Conservation (phyloP, 64 coral and sea anemone species). For the Platygyra sinensis region DNA sequence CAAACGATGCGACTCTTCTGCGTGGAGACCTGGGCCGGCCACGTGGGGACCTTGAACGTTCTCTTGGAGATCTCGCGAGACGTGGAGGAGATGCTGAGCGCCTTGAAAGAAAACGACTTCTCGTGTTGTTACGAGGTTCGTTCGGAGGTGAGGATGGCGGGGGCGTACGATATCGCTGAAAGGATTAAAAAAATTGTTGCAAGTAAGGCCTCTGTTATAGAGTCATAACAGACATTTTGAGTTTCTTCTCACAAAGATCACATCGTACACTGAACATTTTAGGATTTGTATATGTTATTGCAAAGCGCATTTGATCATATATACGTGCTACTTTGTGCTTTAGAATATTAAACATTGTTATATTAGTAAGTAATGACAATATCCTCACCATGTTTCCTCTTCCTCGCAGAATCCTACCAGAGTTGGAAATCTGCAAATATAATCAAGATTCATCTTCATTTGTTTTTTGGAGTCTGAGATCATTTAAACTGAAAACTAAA, state of each 20-base stretch:
- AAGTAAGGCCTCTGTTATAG: too few species aligned
- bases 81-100: constrained; percentile 25
- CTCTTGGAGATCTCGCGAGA: not conserved
- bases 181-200: not conserved
- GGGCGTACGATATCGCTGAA: constrained; percentile 58
- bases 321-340: too few species aligned
- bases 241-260: too few species aligned
- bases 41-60: not conserved
- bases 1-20: not conserved
- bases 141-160: constrained; percentile 28
- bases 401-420: not conserved
- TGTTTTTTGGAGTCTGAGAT: too few species aligned
- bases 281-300: too few species aligned
- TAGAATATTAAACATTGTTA: too few species aligned
- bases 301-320: too few species aligned
- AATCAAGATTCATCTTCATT: too few species aligned
- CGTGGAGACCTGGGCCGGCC: not conserved
- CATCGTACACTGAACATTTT: too few species aligned
- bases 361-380: too few species aligned
- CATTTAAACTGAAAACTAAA: too few species aligned
- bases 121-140: not conserved
- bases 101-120: not conserved
- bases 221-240: too few species aligned
- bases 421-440: not conserved
- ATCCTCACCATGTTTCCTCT: not conserved